Evolutionary conservation across 2,113 vertebrate species (phyloP).

Genomic region (Turnix velox): DNA sequence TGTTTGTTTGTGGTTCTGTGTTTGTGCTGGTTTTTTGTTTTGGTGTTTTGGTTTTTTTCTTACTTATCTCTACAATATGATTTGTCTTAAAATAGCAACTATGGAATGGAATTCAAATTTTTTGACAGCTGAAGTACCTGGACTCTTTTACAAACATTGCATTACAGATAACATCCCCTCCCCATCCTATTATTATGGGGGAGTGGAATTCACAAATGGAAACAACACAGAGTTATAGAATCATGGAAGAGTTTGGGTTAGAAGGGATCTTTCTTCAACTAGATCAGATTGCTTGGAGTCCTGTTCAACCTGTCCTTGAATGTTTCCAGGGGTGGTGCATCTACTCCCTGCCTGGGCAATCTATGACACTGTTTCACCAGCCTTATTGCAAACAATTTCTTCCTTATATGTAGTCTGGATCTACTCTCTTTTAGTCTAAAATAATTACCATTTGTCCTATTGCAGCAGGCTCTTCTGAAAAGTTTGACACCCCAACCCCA

Average conservation of each 20-base stretch:
- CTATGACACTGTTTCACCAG: not conserved
- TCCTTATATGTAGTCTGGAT: not conserved
- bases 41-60: not conserved
- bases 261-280: not conserved
- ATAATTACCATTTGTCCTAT: not conserved
- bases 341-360: not conserved
- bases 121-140: not conserved
- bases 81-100: not conserved
- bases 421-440: not conserved
- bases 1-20: too few relatives aligned
- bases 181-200: too few relatives aligned
- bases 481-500: not conserved
- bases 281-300: not conserved
- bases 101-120: not conserved
- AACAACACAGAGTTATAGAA: not conserved
- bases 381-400: not conserved
- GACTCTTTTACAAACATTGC: not conserved
- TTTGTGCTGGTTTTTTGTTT: too few relatives aligned
- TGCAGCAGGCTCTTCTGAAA: not conserved
- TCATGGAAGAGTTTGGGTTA: not conserved
- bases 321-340: not conserved
- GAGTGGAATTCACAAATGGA: not conserved
- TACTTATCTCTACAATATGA: not conserved
- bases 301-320: not conserved
- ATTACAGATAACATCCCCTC: not conserved